A percentile compares a stretch with the other conserved stretches of the same genome.
Conservation (phyloP, 2,113 vertebrate genomes). For the Brienomyrus brachyistius region DNA sequence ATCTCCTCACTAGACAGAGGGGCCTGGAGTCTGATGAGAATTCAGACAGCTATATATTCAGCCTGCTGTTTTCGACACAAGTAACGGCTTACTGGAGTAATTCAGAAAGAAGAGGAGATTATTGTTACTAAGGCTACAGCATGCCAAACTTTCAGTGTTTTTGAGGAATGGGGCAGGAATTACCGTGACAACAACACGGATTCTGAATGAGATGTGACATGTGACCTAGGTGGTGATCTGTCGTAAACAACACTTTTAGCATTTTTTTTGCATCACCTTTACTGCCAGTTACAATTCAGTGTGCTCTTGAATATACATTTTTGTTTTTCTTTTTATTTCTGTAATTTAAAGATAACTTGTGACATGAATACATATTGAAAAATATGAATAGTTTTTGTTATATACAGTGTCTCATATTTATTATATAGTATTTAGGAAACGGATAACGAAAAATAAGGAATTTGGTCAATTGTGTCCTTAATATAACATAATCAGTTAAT, state of each 20-base stretch:
- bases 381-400: neutral
- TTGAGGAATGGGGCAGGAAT: constrained; percentile 27
- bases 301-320: neutral
- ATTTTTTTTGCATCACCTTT: neutral
- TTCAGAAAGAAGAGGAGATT: constrained; percentile 33
- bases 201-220: neutral
- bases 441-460: neutral
- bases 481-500: neutral
- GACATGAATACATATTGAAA: neutral
- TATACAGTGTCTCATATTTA: neutral
- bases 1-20: neutral
- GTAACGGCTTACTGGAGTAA: neutral
- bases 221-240: neutral
- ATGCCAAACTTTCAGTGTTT: constrained; percentile 33
- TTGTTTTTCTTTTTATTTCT: neutral
- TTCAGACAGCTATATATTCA: constrained; percentile 41
- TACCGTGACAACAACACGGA: neutral
- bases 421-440: neutral
- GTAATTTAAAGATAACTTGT: neutral
- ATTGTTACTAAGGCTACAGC: constrained; percentile 47
- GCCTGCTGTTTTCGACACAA: constrained; percentile 34
- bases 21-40: neutral
- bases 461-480: neutral
- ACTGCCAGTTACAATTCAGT: neutral
- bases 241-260: neutral